phyloP scores from a whole-genome alignment of 2,797 vertebrate genomes.

The Pangasius larnaudii region DNA sequence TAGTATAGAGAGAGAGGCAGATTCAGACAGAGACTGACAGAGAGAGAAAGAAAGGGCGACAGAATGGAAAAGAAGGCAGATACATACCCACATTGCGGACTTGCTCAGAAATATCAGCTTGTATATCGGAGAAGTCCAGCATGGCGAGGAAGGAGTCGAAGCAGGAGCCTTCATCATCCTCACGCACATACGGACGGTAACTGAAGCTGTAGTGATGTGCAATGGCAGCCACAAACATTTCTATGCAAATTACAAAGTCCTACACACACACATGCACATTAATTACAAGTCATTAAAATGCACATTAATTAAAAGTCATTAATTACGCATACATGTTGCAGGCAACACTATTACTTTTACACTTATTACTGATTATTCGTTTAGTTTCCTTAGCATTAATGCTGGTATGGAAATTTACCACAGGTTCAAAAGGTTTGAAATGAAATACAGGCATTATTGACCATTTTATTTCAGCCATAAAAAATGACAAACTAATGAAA shows the following conservation, averaged over 20 bases:
- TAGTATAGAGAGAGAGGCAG: background rate
- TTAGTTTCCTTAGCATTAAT: background rate
- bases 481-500: background rate
- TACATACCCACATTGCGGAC: constrained; percentile 94
- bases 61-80: background rate
- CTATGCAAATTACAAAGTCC: constrained; percentile 97
- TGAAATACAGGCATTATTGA: background rate
- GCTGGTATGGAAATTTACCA: no score
- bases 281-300: no score
- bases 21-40: background rate
- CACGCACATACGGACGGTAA: constrained; percentile 93
- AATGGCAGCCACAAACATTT: constrained; percentile 96
- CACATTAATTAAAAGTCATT: background rate
- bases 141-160: constrained; percentile 97
- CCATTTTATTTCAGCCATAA: background rate
- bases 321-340: background rate
- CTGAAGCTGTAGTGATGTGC: constrained; percentile 96
- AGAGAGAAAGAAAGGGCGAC: background rate
- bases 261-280: constrained; percentile 54
- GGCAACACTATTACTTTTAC: background rate
- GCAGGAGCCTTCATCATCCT: constrained; percentile 94
- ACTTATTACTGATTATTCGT: background rate
- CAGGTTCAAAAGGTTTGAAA: background rate
- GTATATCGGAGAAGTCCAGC: constrained; percentile 96
- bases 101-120: constrained; percentile 95